Evolutionary conservation across 2,113 vertebrate genomes (phyloP).

Genomic region (Diadophis punctatus): DNA sequence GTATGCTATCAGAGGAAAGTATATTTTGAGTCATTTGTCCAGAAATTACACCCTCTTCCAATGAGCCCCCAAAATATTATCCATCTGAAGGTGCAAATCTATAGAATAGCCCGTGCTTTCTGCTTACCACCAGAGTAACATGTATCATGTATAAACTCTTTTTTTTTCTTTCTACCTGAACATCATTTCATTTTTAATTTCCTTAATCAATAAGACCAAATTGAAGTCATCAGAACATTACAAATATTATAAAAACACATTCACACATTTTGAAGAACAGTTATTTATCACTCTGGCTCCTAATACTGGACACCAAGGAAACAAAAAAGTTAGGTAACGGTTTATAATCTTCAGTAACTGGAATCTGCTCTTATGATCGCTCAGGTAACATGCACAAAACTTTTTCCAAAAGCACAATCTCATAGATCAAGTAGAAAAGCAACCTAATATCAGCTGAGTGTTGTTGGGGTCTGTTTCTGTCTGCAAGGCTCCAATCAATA

Average conservation of each 20-base stretch:
- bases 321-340: background rate
- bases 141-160: background rate
- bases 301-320: background rate
- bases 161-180: background rate
- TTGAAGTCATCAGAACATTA: background rate
- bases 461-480: conserved; percentile 94
- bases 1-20: background rate
- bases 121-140: background rate
- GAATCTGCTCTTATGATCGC: background rate
- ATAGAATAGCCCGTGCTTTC: background rate
- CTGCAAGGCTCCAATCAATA: conserved; percentile 93
- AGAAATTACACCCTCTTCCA: background rate
- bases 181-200: background rate
- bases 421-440: conserved; percentile 33
- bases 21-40: background rate
- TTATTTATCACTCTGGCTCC: background rate
- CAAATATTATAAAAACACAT: background rate
- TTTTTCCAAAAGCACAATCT: background rate
- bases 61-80: background rate
- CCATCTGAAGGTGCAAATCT: background rate
- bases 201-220: background rate
- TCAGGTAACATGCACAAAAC: background rate
- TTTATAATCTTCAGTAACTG: background rate
- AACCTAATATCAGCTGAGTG: conserved; percentile 95
- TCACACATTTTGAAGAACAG: background rate